Evolutionary conservation across 2,888 invertebrate species (phyloP).

Genomic region (Drosophila vallismaia): DNA sequence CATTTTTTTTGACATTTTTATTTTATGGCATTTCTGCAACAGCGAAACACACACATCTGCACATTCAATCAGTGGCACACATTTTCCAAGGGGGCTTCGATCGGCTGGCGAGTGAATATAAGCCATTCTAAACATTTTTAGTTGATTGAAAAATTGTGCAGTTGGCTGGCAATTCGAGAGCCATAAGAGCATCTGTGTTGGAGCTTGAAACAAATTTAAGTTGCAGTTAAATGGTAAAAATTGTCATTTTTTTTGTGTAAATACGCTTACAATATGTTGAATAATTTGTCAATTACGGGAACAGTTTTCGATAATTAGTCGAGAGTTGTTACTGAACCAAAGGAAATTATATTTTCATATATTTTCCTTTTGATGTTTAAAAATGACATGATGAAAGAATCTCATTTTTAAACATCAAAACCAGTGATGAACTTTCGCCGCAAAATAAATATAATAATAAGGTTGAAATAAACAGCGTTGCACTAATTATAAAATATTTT

Average conservation of each 20-base stretch:
- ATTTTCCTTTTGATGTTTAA: background rate
- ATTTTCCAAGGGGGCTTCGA: constrained; percentile 27
- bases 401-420: background rate
- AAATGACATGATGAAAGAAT: too few relatives aligned
- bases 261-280: constrained; percentile 43
- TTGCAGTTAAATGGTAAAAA: constrained; percentile 68
- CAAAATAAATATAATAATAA: too few relatives aligned
- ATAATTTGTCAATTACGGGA: background rate
- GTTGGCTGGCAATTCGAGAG: constrained; percentile 65
- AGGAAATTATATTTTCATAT: background rate
- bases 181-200: constrained; percentile 12
- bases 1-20: constrained; percentile 56
- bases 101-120: constrained; percentile 53
- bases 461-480: too few relatives aligned
- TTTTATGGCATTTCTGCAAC: constrained; percentile 64
- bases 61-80: constrained; percentile 63
- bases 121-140: constrained; percentile 74
- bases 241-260: constrained; percentile 34
- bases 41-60: constrained; percentile 32
- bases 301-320: too few relatives aligned
- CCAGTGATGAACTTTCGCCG: background rate
- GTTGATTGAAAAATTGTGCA: constrained; percentile 78
- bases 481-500: constrained; percentile 5
- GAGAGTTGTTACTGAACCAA: too few relatives aligned
- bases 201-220: constrained; percentile 54